Percentiles rank a stretch among this genome's conserved stretches.
These are phyloP conservation scores for Turnix velox DNA, from an alignment of 2,113 vertebrate species.

Conservation along the genomic window DNA sequence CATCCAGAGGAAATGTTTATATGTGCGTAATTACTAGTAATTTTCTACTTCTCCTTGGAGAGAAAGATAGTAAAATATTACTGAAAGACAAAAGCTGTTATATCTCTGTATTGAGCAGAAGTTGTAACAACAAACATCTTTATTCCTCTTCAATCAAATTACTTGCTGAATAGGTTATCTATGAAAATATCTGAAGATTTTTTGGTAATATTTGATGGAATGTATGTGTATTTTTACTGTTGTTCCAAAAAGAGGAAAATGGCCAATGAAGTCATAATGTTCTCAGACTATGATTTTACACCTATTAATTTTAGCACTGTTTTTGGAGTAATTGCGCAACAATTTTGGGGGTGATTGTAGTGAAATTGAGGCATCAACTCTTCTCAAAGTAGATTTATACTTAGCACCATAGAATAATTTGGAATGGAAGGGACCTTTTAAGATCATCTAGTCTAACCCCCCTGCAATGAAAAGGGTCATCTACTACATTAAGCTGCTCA, in stretches of 20 bases:
- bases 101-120: background rate
- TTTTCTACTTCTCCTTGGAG: conserved; percentile 15
- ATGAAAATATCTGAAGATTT: background rate
- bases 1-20: conserved; percentile 28
- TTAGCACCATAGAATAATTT: background rate
- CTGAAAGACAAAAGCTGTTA: background rate
- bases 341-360: background rate
- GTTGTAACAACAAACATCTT: background rate
- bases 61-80: background rate
- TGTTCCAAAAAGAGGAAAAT: background rate
- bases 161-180: background rate
- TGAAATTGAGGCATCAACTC: background rate
- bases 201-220: background rate
- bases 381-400: background rate
- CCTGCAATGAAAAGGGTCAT: background rate
- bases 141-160: background rate
- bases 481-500: background rate
- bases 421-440: background rate
- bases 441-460: background rate
- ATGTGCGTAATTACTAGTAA: background rate
- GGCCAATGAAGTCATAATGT: background rate
- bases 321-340: background rate
- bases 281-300: background rate
- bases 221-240: background rate
- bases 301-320: background rate